Percentiles rank a stretch among this genome's conserved stretches.
These are phyloP conservation scores for Rhopalosiphum maidis DNA, from an alignment of 1,140 invertebrate species.

Conservation along the genomic window DNA sequence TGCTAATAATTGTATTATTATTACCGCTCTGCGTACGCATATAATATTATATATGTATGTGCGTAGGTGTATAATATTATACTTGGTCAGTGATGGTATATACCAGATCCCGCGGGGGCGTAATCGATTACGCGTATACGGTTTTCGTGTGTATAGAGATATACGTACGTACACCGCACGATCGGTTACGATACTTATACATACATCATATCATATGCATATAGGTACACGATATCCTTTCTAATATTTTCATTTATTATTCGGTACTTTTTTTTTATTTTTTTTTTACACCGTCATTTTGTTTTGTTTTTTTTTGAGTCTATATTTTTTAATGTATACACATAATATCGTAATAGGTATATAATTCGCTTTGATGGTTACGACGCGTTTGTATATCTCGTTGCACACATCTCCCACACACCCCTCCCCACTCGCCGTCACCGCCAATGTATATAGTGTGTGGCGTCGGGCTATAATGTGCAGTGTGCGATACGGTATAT, in stretches of 20 bases:
- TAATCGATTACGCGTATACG: not conserved
- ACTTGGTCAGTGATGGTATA: conserved; percentile 1
- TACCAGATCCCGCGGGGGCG: not conserved
- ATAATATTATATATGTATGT: not conserved
- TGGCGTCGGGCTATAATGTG: not conserved
- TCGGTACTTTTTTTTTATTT: not conserved
- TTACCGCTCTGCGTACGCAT: not conserved
- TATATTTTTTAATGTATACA: too few relatives aligned
- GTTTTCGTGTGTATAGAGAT: not conserved
- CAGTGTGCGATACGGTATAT: not conserved
- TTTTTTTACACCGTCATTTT: too few relatives aligned
- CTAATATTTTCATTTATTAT: conserved; percentile 10
- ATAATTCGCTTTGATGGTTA: not conserved
- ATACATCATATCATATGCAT: too few relatives aligned
- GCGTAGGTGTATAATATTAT: not conserved
- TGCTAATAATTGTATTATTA: not conserved
- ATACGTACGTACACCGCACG: too few relatives aligned
- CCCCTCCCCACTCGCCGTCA: too few relatives aligned
- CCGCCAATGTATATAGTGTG: too few relatives aligned
- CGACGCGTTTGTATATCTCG: not conserved
- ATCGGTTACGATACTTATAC: not conserved
- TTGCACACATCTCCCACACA: not conserved
- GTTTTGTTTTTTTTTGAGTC: not conserved
- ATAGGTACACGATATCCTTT: not conserved
- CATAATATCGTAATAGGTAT: not conserved